Conservation (phyloP, 2,888 invertebrate species). For the Ophion ventricosus region DNA sequence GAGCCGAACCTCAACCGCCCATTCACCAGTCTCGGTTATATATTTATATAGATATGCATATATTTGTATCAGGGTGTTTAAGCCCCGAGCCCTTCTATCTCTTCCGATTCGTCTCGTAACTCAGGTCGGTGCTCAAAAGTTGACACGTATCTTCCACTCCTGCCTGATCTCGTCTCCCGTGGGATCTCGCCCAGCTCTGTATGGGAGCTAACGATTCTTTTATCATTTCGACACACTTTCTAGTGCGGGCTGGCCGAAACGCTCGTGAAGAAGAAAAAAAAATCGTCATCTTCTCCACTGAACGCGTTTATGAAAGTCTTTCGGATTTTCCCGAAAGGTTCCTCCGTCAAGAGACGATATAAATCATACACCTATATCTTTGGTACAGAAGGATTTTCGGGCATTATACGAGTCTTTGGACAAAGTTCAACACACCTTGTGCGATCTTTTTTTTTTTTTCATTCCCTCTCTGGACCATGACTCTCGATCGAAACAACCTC, state of each 20-base stretch:
- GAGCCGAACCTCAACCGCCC: no score
- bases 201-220: constrained; percentile 72
- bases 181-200: constrained; percentile 48
- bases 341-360: constrained; percentile 14
- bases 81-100: constrained; percentile 48
- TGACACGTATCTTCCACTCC: neutral
- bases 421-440: constrained; percentile 5
- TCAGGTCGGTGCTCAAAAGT: constrained; percentile 65
- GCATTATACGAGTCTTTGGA: constrained; percentile 28
- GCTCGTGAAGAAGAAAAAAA: constrained; percentile 11
- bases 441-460: constrained; percentile 11
- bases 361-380: constrained; percentile 50
- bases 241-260: constrained; percentile 26
- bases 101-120: constrained; percentile 31
- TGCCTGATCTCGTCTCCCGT: constrained; percentile 12
- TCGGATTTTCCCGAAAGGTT: constrained; percentile 43
- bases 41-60: neutral
- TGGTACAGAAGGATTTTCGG: constrained; percentile 2
- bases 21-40: no score
- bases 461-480: neutral
- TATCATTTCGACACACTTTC: constrained; percentile 78
- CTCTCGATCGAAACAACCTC: constrained; percentile 26
- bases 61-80: constrained; percentile 17
- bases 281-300: constrained; percentile 39
- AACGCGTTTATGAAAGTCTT: constrained; percentile 33